Percentiles rank a stretch among this genome's conserved stretches.
Conservation (phyloP, 2,888 invertebrate genomes). For the Cerastis rubricosa region DNA sequence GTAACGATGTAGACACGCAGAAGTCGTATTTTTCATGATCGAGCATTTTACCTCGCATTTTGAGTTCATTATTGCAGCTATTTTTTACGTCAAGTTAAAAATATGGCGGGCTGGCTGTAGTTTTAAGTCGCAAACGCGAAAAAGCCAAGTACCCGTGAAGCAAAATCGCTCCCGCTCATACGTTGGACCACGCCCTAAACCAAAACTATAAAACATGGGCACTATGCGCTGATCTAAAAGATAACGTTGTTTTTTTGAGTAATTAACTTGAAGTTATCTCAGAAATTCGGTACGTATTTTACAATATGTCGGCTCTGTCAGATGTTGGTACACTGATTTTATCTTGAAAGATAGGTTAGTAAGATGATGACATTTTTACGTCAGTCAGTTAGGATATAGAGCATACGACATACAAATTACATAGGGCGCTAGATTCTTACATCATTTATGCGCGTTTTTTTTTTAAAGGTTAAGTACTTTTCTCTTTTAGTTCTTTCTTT, state of each 20-base stretch:
- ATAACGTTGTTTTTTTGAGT: conserved; percentile 78
- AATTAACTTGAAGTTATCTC: conserved; percentile 74
- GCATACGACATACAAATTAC: no score
- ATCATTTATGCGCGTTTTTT: no score
- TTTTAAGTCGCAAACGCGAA: no score
- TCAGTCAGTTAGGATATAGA: no score
- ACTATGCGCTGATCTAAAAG: conserved; percentile 75
- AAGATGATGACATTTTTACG: not conserved
- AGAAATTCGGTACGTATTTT: conserved; percentile 59
- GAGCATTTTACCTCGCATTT: not conserved
- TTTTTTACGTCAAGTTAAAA: not conserved
- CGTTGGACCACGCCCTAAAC: conserved; percentile 51
- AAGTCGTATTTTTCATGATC: not conserved
- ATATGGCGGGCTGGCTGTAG: not conserved
- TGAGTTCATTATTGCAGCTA: not conserved
- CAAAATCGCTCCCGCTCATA: conserved; percentile 66
- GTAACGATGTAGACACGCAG: not conserved
- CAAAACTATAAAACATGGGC: conserved; percentile 72
- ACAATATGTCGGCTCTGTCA: conserved; percentile 31
- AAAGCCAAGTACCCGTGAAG: fast-evolving
- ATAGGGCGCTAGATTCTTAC: no score
- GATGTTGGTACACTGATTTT: conserved; percentile 20
- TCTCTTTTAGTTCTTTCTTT: no score
- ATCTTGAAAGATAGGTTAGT: conserved; percentile 16
- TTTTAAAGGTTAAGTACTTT: no score